A percentile compares a stretch with the other conserved stretches of the same genome.
Evolutionary conservation across 2,888 invertebrate genomes (phyloP).

Genomic region (Troilus luridus): DNA sequence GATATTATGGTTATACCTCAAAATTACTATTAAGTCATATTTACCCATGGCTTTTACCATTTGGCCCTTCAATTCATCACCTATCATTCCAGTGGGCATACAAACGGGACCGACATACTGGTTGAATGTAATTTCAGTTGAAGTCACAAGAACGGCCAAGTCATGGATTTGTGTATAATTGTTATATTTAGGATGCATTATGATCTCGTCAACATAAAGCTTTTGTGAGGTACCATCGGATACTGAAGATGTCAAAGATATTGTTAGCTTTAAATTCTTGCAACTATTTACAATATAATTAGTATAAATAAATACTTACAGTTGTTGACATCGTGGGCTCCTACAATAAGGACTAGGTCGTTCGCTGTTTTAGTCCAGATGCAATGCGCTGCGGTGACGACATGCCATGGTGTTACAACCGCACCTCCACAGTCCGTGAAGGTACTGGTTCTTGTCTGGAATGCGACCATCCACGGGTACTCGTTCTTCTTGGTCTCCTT

Average conservation of each 20-base stretch:
- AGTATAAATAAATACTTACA: neutral
- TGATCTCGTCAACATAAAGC: neutral
- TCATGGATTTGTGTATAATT: neutral
- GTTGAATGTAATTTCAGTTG: neutral
- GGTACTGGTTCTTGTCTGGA: slow-evolving; percentile 75
- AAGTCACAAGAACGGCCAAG: neutral
- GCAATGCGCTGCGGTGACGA: slow-evolving; percentile 85
- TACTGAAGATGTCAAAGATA: no score
- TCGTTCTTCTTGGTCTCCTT: slow-evolving; percentile 69
- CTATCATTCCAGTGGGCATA: neutral
- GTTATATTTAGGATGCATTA: neutral
- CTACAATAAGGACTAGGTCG: neutral
- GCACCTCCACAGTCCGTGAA: slow-evolving; percentile 81
- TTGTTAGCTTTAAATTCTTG: no score
- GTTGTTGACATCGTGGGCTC: neutral
- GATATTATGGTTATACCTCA: neutral
- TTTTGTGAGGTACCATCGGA: no score
- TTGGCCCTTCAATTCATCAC: neutral
- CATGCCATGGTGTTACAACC: slow-evolving; percentile 83
- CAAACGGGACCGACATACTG: neutral
- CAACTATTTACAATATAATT: no score
- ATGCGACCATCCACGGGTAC: slow-evolving; percentile 87
- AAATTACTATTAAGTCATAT: neutral
- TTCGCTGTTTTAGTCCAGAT: slow-evolving; percentile 66
- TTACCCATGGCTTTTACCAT: neutral